A percentile compares a stretch with the other conserved stretches of the same genome.
Evolutionary conservation across 2,888 invertebrate genomes (phyloP).

Genomic region (Melinopterus prodromus): DNA sequence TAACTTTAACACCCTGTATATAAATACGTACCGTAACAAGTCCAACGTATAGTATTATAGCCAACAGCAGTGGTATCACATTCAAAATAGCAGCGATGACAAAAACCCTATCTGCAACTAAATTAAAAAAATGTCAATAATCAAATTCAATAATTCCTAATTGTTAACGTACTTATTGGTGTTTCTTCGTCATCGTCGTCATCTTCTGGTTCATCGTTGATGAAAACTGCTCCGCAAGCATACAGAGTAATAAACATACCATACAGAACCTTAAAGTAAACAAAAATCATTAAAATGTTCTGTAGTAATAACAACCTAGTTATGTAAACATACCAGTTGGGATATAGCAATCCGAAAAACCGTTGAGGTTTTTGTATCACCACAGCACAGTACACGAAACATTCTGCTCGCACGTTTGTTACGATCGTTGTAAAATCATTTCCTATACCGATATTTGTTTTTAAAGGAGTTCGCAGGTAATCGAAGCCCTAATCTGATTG

Average conservation of each 20-base stretch:
- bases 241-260: conserved; percentile 15
- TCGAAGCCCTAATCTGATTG: conserved; percentile 27
- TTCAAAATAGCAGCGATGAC: conserved; percentile 29
- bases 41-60: conserved; percentile 35
- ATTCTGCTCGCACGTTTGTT: conserved; percentile 16
- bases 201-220: conserved; percentile 8
- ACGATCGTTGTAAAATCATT: conserved; percentile 6
- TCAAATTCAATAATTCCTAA: not conserved
- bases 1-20: too few relatives aligned
- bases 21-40: conserved; percentile 32
- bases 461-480: conserved; percentile 15
- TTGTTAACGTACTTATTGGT: conserved; percentile 5
- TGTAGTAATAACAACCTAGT: not conserved
- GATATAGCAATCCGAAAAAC: conserved; percentile 30
- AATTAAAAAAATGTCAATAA: not conserved
- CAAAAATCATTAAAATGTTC: not conserved
- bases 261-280: conserved; percentile 28
- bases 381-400: conserved; percentile 26
- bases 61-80: conserved; percentile 33
- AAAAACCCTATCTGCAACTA: conserved; percentile 28
- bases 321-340: conserved; percentile 41
- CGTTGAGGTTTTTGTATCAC: conserved; percentile 18
- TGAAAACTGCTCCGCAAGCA: conserved; percentile 19
- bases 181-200: conserved; percentile 8
- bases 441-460: conserved; percentile 9